Evolutionary conservation across 2,113 vertebrate species (phyloP).

Genomic region (Dipodomys stephensi): DNA sequence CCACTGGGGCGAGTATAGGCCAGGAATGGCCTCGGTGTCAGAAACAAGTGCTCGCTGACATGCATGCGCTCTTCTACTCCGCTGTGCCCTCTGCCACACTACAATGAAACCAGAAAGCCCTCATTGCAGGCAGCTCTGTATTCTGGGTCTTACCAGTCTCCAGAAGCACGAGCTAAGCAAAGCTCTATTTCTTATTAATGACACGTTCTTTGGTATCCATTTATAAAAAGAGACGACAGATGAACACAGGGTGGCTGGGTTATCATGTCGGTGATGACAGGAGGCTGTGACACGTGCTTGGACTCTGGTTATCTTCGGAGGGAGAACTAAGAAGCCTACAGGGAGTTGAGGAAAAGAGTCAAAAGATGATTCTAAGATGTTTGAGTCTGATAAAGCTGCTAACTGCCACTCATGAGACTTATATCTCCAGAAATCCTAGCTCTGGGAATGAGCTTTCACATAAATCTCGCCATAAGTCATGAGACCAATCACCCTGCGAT

Average conservation of each 20-base stretch:
- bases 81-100: rapidly evolving
- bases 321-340: background rate
- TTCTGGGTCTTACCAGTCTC: background rate
- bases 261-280: too few species aligned
- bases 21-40: background rate
- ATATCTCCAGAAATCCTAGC: background rate
- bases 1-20: too few species aligned
- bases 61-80: too few species aligned
- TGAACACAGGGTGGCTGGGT: background rate
- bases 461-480: background rate
- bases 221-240: background rate
- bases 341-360: background rate
- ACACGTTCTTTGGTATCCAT: background rate
- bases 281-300: background rate
- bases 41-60: background rate
- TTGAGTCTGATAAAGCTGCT: background rate
- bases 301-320: background rate
- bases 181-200: background rate
- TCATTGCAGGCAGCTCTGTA: background rate
- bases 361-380: background rate
- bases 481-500: background rate
- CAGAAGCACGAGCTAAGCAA: background rate
- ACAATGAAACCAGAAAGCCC: background rate
- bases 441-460: background rate
- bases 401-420: background rate